Base-by-base conservation (phyloP, 2,888 invertebrate genomes). In the Allolobophora icterica region DNA sequence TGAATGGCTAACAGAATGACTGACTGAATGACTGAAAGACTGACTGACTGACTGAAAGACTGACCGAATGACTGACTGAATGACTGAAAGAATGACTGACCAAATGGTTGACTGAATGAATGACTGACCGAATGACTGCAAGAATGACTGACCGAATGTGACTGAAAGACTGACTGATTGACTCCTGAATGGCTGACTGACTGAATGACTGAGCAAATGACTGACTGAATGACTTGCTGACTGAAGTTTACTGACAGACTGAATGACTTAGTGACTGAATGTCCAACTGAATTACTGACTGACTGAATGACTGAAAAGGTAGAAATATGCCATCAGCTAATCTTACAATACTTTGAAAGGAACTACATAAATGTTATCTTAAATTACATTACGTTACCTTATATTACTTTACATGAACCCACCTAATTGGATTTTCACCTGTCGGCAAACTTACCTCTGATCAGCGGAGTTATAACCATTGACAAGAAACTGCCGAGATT, bases 401-500 rank as follows among this genome's bases (percentile, higher is more conserved):
- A 52, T 4, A 24, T 52, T 52, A 71, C 71, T 71, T 71, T n/a
- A 71, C n/a, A 71, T 11, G 71, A 71, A 71, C 71, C 11, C 30
- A 71, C n/a, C n/a, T n/a, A 71, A 30, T n/a, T 71, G 11, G 30
- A n/a, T 0, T 71, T 71, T n/a, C n/a, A 30, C 71, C 71, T n/a
- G 71, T 71, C 11, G 8, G 30, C n/a, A 33, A 21, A 92, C 93
- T 92, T 93, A 96, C 96, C 97, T 94, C 99, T 96, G 21, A 99
- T 95, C 90, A 98, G 96, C 0, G 99, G 99, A 0, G 98, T 98
- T 0, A 99, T 94, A 92, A 97, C 97, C 0, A 98, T 98, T 0
- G 98, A 98, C 90, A 99, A 96, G 91, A 98, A 96, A 93, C 98
- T 98, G 19, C 99, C 99, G 19, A 96, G 94, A 95, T 99, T 99